Evolutionary conservation across 2,113 vertebrate genomes (phyloP), one percentile per base, ranked within the genome.

Genomic region (Ahaetulla prasina): DNA sequence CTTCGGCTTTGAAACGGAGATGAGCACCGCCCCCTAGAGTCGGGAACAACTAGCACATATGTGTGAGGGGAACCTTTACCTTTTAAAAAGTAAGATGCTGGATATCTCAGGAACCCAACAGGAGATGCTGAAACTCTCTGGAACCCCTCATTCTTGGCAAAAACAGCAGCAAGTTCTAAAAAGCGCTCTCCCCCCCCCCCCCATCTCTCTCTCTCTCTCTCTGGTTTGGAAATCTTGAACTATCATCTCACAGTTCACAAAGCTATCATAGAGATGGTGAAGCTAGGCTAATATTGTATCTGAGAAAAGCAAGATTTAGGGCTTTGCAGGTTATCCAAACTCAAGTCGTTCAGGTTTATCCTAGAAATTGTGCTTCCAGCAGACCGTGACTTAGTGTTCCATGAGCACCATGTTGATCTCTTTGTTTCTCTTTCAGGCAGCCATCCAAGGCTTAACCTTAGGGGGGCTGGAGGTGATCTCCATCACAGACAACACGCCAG

Each of bases 401-500:
- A 39, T 74, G 63, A 35, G 63, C n/a, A 2, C 30, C 7, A 3
- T 7, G 74, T 22, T 20, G 68, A 80, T 43, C 1, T 43, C 22
- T 45, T 53, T 0, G 23, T 93, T 25, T 0, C 85, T 55, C 86
- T 94, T 96, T n/a, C 97, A 99, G 99, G 96, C 98, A 93, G 98
- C 99, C 92, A 99, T 99, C 97, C 98, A 98, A 96, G 99, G 99
- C 52, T 94, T 99, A 96, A 98, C 98, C 0, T 98, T 99, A 98
- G 99, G 98, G 45, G 99, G 99, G 60, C 95, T 99, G 94, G 97
- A 99, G 93, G 97, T 99, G 89, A 98, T 99, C 95, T 99, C 99
- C n/a, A 98, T 99, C 98, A 99, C 98, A 0, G 99, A 99, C 97
- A 98, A 98, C 97, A 99, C 98, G 43, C 99, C 99, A 0, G 96